Base-by-base conservation (phyloP, 2,888 invertebrate species). In the Gortyna flavago region DNA sequence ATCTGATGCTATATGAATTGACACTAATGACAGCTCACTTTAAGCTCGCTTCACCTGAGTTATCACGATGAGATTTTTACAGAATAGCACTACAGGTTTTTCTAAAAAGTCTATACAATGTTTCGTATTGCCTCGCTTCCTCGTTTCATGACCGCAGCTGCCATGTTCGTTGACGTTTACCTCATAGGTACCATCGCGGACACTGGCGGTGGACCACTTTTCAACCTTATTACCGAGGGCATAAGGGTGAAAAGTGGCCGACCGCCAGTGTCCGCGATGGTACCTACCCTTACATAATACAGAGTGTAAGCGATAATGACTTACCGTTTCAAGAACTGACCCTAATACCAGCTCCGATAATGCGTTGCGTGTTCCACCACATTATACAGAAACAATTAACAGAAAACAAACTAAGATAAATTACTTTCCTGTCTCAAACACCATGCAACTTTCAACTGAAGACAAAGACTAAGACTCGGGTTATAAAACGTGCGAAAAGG, bases 341-440 rank as follows among this genome's bases (percentile, higher is more conserved):
- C 71, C 35, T n/a, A 64, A 35, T 57, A 66, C 41, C 32, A 29
- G 41, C 44, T 11, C 51, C 21, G 66, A 72, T 85, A 83, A 48
- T 29, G 41, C 64, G 48, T 84, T 73, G 83, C 78, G 84, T 78
- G 84, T 82, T 70, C 29, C 38, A 74, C 64, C 61, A 59, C 72
- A 84, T 64, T 70, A 74, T 59, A 62, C 21, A 32, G 16, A 44
- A 69, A 72, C 29, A 59, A 72, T 81, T 72, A 44, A 70, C 67
- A 75, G 57, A 21, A 77, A 59, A 85, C 66, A 68, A 65, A 75
- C 48, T 29, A 67, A 73, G 48, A 75, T 72, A 16, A 70, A 74
- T 81, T 72, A 85, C 62, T 71, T 80, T 62, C 35, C 72, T 70
- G 59, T 59, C 44, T 77, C 73, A 71, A 59, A 74, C 41, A 77